Base-by-base conservation (phyloP, 2,888 invertebrate genomes). In the Synergus japonicus region DNA sequence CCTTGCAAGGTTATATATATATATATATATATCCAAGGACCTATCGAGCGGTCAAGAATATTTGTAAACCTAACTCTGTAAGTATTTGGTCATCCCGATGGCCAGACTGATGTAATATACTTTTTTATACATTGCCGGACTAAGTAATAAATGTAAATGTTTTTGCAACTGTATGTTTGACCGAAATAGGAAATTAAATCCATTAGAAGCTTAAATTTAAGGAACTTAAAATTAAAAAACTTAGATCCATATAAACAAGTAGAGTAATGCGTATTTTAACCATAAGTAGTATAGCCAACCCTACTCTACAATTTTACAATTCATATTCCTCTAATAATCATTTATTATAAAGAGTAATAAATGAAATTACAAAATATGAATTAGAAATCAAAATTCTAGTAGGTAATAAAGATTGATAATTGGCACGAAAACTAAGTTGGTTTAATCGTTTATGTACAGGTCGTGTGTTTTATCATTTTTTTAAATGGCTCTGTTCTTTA, bases 41-140 rank as follows among this genome's bases (percentile, higher is more conserved):
- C 80, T 76, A 80, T 67, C 76, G 78, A 81, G 69, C 63, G 78
- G 79, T 58, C 78, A 76, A 73, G 54, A 78, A 78, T 58, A 78
- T 80, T 82, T 78, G 76, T 79, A 84, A 85, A 82, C 41, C 76
- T 86, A 86, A 82, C 78, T 64, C 78, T 64, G 81, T 83, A 86
- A 86, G 87, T 87, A 88, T 88, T 88, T 86, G 86, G 88, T 85
- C 88, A 86, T 82, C 77, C 80, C 78, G 81, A 79, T 87, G 89
- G 88, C 90, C 90, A 89, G 91, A 91, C 91, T 91, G 91, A 91
- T 91, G 91, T 91, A 91, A 89, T 88, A 91, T 90, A 90, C 86
- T 88, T 90, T 84, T 90, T 91, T 90, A 90, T 88, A 90, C 88
- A 88, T 89, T 88, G 86, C 88, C 86, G 87, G 87, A 88, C 87